These are phyloP conservation scores for Gadus chalcogrammus DNA, from an alignment of 2,113 vertebrate species.

Conservation along the genomic window DNA sequence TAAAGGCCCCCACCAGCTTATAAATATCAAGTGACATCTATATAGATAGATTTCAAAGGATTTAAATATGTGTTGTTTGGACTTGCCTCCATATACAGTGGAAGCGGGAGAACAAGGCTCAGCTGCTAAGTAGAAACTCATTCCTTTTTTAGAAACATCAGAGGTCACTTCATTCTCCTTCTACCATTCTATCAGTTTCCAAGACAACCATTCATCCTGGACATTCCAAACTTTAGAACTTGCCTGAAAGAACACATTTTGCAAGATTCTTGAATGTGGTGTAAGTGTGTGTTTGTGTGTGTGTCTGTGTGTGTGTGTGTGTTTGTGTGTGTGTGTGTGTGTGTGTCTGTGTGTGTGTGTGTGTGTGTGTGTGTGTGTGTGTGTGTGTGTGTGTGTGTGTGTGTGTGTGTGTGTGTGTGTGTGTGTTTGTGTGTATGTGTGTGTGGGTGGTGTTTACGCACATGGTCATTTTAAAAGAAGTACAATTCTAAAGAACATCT, in stretches of 20 bases:
- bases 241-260: slow-evolving; percentile 12
- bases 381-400: slow-evolving; percentile 2
- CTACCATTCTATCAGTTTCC: slow-evolving; percentile 34
- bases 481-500: too few species aligned
- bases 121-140: not conserved
- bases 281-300: too few species aligned
- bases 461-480: slow-evolving; percentile 7
- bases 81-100: too few species aligned
- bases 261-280: too few species aligned
- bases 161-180: slow-evolving; percentile 18
- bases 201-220: slow-evolving; percentile 41
- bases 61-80: too few species aligned
- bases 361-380: slow-evolving; percentile 4
- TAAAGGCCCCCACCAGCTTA: too few species aligned
- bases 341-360: too few species aligned
- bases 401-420: too few species aligned
- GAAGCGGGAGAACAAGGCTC: not conserved
- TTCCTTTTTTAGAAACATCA: slow-evolving; percentile 13
- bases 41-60: too few species aligned
- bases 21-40: too few species aligned
- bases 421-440: not conserved
- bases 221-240: slow-evolving; percentile 41
- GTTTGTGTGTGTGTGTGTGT: slow-evolving; percentile 5
- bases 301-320: not conserved
- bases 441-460: slow-evolving; percentile 15